These are phyloP conservation scores for Orientallactaga sibirica DNA, from an alignment of 2,797 vertebrate genomes.

Conservation along the genomic window DNA sequence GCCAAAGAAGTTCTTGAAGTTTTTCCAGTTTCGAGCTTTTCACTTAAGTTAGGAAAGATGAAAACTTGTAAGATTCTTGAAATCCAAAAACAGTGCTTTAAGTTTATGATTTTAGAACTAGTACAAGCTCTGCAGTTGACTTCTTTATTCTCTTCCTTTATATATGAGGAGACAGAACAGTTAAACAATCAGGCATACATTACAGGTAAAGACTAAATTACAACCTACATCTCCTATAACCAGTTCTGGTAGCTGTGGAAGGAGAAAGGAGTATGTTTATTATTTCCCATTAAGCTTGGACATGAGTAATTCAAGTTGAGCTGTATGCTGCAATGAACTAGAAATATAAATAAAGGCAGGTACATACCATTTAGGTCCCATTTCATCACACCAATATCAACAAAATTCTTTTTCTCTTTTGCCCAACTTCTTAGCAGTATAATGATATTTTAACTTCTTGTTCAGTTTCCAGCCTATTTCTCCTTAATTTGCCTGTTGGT, in stretches of 20 bases:
- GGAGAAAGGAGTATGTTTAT: neutral
- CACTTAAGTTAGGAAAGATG: neutral
- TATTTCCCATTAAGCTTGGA: neutral
- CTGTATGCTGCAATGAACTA: neutral
- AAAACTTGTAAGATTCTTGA: neutral
- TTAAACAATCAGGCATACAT: neutral
- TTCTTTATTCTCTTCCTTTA: neutral
- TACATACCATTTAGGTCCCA: too few relatives aligned
- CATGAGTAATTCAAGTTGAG: neutral
- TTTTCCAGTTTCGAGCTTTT: neutral
- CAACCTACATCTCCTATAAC: neutral
- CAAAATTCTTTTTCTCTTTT: neutral
- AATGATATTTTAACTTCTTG: neutral
- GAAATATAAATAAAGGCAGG: neutral
- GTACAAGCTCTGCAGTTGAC: neutral
- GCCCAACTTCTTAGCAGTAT: neutral
- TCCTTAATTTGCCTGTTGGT: neutral
- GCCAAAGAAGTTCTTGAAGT: neutral
- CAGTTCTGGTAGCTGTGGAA: neutral
- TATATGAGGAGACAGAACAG: neutral
- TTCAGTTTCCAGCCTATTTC: neutral
- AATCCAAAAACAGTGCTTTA: neutral
- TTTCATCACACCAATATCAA: neutral
- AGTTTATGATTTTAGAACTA: neutral
- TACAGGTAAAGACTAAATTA: neutral